Base-by-base conservation (phyloP, 2,888 invertebrate genomes). In the Euclidia mi region DNA sequence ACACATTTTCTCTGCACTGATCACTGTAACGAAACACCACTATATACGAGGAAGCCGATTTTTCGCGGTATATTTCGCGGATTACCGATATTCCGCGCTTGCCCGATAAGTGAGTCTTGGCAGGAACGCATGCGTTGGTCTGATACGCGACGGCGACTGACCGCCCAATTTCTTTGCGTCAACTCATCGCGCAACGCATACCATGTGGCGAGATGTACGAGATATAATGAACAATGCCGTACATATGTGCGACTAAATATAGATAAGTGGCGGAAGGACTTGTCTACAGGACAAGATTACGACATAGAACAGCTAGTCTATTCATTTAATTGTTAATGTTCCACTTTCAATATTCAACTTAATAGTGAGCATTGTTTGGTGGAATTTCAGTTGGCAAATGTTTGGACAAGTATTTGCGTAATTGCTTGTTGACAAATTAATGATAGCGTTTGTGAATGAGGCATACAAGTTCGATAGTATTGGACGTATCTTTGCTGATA, bases 121-220 rank as follows among this genome's bases (percentile, higher is more conserved):
- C 56, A 25, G 34, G 62, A 60, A 74, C 87, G 88, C 90, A 85
- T 71, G 86, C 90, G 87, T 72, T 84, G 80, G 79, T 79, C 81
- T 78, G 87, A 81, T 85, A 80, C 84, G 86, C 92, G 84, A 66
- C 83, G 84, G 63, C 78, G 81, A 91, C 92, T 91, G 90, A 77
- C 85, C 82, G 82, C 84, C 86, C 79, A 87, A 90, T 88, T 85
- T 85, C 88, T 84, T 85, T 66, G 76, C 82, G 74, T 81, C 77
- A 77, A 79, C 79, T 73, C 71, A 72, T 71, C 75, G 71, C 74
- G 71, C 65, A 71, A 28, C 50, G 62, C 68, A 38, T 64, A 37
- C 79, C 82, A 82, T 81, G 82, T 85, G 80, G 76, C 59, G 59
- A 65, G 65, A 79, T 67, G 78, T 74, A 72, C 65, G 71, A 66